Evolutionary conservation across 2,888 invertebrate species (phyloP), one percentile per base, ranked within the genome.

Genomic region (Halictus quadricinctus): DNA sequence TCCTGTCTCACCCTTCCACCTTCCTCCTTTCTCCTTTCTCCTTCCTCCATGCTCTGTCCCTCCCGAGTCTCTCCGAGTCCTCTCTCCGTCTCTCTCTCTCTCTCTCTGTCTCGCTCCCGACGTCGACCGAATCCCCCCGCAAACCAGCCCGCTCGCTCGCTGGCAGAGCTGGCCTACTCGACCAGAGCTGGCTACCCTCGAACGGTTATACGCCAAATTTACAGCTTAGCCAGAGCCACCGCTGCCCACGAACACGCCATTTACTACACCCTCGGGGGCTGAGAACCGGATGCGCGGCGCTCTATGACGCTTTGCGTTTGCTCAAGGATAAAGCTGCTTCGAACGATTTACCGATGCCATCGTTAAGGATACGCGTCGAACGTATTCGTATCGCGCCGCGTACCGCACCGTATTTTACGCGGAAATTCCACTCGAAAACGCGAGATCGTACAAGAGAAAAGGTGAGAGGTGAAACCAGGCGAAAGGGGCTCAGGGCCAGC

Each of bases 191-290:
- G 83, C 86, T 88, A 88, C 87, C 90, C 91, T 88, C 91, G 90
- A 92, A 93, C 93, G 93, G 93, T 94, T 94, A 93, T 93, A 92
- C 92, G 93, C 91, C 92, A 93, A 93, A 94, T 93, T 94, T 94
- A 94, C 94, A 92, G 93, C 94, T 93, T 91, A 91, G 90, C 91
- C 88, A 88, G 89, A 88, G 83, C 88, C 87, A 86, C 87, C 84
- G 81, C 87, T 81, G 86, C 82, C 81, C 88, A 75, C 81, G 80
- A 83, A 85, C 83, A 78, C 86, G 83, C 85, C 86, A 84, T 90
- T 89, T 88, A 90, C 90, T 85, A 83, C 79, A 80, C 81, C 80
- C 81, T 77, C 79, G 50, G 74, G 72, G 58, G 72, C 78, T 72
- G n/a, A 36, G 70, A 79, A 83, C 83, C 88, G 82, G 88, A 88